Evolutionary conservation across 2,888 invertebrate species (phyloP), one percentile per base, ranked within the genome.

Genomic region (Helicoverpa assulta): DNA sequence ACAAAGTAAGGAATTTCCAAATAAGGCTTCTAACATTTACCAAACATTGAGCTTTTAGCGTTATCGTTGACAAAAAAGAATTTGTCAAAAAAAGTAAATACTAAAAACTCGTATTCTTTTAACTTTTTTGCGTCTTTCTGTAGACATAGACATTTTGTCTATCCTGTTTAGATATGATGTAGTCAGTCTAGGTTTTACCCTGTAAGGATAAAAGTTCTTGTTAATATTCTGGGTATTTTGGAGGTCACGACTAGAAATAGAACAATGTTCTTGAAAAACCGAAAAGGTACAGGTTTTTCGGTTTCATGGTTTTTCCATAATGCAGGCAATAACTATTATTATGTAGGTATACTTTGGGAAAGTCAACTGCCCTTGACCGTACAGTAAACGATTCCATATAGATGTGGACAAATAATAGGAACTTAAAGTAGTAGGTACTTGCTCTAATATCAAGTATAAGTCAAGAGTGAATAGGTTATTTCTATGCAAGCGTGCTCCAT

Each of bases 11-110:
- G 60, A 54, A 54, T 60, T 56, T 64, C 56, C 50, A 33, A 76
- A 78, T 76, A 67, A 64, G 54, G 29, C 50, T 21, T 40, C 19
- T n/a, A 50, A 26, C 21, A 21, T 51, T 52, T 5, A 14, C 19
- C 16, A n/a, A 47, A 47, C n/a, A 47, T 16, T 14, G 5, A 2
- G 43, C 16, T 16, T 16, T 47, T 5, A n/a, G 47, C 47, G 16
- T 47, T n/a, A 47, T 47, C 47, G n/a, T 5, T 47, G 47, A 10
- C 16, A 5, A 5, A n/a, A 47, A 47, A n/a, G 16, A 47, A n/a
- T n/a, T 47, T 43, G 43, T 16, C 43, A 43, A 43, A 43, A 33
- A 33, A 33, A 8, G 12, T 14, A 12, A 12, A 3, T 14, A 43
- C 43, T 12, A 6, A 47, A 40, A 40, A 40, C 52, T 61, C 43